These are phyloP conservation scores for Microcebus tavaratra DNA, from an alignment of 2,113 vertebrate species.

Conservation along the genomic window DNA sequence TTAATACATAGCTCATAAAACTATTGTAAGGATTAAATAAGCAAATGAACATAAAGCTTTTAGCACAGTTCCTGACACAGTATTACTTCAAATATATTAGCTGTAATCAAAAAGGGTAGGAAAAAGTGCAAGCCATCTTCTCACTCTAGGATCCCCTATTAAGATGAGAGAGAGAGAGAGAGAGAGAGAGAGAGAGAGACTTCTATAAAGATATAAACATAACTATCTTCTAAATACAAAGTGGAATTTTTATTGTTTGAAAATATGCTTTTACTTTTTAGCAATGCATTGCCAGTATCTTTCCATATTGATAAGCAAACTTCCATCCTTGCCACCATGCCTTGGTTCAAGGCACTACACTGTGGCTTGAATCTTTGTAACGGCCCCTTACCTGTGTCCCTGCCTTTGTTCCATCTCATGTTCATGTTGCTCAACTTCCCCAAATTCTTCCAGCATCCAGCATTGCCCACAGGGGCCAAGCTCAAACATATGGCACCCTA, in stretches of 20 bases:
- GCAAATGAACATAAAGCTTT: constrained; percentile 48
- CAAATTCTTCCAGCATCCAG: not conserved
- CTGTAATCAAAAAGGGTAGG: not conserved
- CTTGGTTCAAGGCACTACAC: not conserved
- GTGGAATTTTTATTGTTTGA: not conserved
- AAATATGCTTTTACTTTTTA: not conserved
- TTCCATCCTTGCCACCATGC: not conserved
- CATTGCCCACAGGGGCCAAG: no score
- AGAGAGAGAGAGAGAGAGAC: not conserved
- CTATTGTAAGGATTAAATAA: constrained; percentile 46
- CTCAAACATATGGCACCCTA: accelerated
- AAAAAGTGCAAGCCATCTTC: not conserved
- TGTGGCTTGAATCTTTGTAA: not conserved
- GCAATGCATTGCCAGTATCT: not conserved
- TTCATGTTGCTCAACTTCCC: not conserved
- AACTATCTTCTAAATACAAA: not conserved
- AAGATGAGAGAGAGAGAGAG: not conserved
- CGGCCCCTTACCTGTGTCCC: not conserved
- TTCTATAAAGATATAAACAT: not conserved
- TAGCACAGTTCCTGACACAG: constrained; percentile 42
- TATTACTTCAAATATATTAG: constrained; percentile 48
- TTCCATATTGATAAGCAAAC: not conserved
- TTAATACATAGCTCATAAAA: constrained; percentile 42
- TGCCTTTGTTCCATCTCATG: not conserved
- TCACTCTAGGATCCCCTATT: not conserved